Conservation (phyloP, 1,140 invertebrate species). For the Drosophila pruinosa region DNA sequence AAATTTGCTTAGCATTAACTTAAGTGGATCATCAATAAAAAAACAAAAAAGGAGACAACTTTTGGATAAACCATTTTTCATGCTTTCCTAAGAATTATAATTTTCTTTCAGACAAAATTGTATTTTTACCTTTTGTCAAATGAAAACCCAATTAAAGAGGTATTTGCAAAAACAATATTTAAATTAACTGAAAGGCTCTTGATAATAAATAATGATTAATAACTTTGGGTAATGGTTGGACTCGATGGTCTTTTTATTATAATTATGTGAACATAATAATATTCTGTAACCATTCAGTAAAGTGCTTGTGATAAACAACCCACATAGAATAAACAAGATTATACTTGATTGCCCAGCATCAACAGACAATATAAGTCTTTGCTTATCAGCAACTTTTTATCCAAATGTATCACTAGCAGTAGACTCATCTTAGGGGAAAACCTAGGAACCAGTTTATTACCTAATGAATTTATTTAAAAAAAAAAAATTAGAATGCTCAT, state of each 20-base stretch:
- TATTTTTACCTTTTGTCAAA: too few relatives aligned
- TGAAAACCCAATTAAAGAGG: too few relatives aligned
- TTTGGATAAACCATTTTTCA: slow-evolving; percentile 1
- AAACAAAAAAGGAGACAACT: background rate
- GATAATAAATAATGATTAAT: background rate
- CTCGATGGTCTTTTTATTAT: too few relatives aligned
- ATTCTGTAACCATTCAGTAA: background rate
- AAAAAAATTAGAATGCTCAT: background rate
- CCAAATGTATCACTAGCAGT: background rate
- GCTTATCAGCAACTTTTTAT: background rate
- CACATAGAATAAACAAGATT: background rate
- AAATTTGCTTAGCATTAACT: slow-evolving; percentile 25
- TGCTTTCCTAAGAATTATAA: background rate
- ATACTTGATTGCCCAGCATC: background rate
- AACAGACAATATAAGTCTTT: background rate
- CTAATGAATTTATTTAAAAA: background rate
- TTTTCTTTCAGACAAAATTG: background rate
- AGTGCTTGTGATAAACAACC: background rate
- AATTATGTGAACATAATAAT: too few relatives aligned
- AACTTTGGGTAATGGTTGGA: too few relatives aligned
- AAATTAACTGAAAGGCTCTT: background rate
- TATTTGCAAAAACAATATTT: background rate
- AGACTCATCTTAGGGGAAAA: background rate
- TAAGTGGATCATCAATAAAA: slow-evolving; percentile 23
- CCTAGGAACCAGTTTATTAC: background rate